Conservation (phyloP, 2,797 vertebrate species). For the Micrastur ruficollis region DNA sequence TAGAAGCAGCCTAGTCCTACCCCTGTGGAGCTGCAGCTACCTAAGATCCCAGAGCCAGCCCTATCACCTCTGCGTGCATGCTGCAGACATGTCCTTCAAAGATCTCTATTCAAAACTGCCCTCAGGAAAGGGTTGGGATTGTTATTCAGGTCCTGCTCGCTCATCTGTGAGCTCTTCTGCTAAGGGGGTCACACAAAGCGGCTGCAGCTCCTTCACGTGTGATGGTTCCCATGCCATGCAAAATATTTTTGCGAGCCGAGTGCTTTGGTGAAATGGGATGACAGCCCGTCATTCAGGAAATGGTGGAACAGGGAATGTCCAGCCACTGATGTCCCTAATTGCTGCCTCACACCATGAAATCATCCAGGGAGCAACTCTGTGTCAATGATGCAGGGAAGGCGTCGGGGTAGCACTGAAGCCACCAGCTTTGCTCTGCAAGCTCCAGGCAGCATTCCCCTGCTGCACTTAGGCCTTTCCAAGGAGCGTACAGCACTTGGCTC, state of each 20-base stretch:
- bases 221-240: background rate
- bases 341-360: background rate
- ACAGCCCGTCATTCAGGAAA: background rate
- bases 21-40: background rate
- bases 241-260: background rate
- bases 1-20: background rate
- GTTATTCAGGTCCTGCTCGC: background rate
- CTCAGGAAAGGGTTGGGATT: background rate
- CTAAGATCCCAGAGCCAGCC: background rate
- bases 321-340: background rate
- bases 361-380: background rate
- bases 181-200: background rate
- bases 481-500: background rate
- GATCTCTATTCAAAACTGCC: background rate
- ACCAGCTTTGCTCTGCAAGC: background rate
- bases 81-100: background rate
- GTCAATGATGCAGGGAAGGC: background rate
- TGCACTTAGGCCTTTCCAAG: background rate
- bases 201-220: background rate
- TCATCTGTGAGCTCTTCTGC: background rate
- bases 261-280: accelerated
- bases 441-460: background rate
- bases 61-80: accelerated
- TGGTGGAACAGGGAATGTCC: background rate
- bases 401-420: accelerated